phyloP scores from a whole-genome alignment of 1,140 invertebrate genomes.

The Diachasmimorpha longicaudata region DNA sequence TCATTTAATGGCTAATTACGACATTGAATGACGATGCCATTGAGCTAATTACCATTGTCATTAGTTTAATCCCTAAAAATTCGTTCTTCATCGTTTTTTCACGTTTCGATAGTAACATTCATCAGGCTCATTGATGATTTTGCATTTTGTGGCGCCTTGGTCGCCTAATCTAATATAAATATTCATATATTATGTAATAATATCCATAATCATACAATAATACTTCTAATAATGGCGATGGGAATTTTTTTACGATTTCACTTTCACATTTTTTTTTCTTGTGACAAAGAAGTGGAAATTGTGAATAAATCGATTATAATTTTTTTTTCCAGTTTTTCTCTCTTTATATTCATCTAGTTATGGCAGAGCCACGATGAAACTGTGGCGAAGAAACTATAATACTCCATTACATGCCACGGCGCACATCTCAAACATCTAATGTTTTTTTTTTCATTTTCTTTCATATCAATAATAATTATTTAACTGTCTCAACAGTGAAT shows the following conservation, averaged over 20 bases:
- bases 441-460: conserved; percentile 11
- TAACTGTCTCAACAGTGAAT: conserved; percentile 26
- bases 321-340: not conserved
- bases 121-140: not conserved
- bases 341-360: not conserved
- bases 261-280: not conserved
- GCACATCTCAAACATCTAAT: conserved; percentile 23
- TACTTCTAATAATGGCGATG: conserved; percentile 29
- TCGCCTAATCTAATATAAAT: conserved; percentile 1
- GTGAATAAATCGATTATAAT: conserved; percentile 16
- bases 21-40: not conserved
- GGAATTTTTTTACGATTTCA: not conserved
- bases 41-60: not conserved
- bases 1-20: not conserved
- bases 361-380: conserved; percentile 19
- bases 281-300: conserved; percentile 9
- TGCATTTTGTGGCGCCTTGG: not conserved
- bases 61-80: not conserved
- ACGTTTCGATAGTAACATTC: not conserved
- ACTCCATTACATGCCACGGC: conserved; percentile 16
- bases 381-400: conserved; percentile 12
- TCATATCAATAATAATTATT: conserved; percentile 16
- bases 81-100: not conserved
- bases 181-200: conserved; percentile 14
- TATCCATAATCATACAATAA: conserved; percentile 27